Evolutionary conservation across 2,797 vertebrate species (phyloP).

Genomic region (Myiothlypis chrysogaster): DNA sequence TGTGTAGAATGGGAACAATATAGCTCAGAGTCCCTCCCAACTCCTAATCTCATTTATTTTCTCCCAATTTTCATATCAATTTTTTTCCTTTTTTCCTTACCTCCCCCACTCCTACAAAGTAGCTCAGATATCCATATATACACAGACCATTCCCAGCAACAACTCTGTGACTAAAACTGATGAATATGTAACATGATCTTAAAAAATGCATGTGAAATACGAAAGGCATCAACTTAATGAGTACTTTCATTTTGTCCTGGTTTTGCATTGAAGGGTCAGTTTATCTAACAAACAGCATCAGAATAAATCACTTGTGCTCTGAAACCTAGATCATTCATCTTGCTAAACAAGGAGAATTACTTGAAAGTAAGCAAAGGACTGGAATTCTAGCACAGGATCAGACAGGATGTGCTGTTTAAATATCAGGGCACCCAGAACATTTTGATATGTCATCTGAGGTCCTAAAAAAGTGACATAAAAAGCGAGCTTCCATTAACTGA

Average conservation of each 20-base stretch:
- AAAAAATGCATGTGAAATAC: slow-evolving; percentile 9
- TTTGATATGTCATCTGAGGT: neutral
- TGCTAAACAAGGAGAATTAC: neutral
- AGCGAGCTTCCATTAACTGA: neutral
- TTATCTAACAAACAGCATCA: neutral
- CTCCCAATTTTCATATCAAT: neutral
- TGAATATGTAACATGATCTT: neutral
- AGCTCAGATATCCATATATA: neutral
- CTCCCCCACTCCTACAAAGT: neutral
- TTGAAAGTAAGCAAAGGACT: neutral
- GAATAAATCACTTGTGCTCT: neutral
- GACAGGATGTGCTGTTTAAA: neutral
- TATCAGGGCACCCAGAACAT: neutral
- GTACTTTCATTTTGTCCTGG: neutral
- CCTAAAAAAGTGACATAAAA: neutral
- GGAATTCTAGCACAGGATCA: neutral
- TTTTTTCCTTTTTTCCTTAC: neutral
- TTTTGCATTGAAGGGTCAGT: neutral
- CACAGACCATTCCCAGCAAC: neutral
- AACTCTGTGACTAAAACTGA: neutral
- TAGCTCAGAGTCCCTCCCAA: neutral
- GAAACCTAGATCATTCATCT: neutral
- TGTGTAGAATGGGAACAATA: neutral
- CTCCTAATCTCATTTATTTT: neutral
- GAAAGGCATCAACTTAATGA: neutral